Evolutionary conservation across 1,140 invertebrate species (phyloP).

Genomic region (Schmidtea mediterranea): DNA sequence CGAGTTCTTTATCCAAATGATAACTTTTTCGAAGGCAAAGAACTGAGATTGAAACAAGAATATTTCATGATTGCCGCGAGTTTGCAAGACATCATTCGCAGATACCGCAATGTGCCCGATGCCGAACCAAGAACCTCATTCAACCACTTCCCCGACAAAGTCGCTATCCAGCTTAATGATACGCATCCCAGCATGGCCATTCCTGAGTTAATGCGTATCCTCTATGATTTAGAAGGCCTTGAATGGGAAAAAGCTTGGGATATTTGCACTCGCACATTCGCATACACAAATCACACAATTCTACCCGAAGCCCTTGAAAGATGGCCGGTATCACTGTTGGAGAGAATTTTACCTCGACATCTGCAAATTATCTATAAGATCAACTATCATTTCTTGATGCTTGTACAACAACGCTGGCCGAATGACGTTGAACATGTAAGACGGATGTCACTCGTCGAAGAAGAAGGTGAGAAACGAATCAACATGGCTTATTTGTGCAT

Average conservation of each 20-base stretch:
- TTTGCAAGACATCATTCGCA: constrained; percentile 72
- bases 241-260: too few species aligned
- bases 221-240: too few species aligned
- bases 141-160: constrained; percentile 55
- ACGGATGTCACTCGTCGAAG: constrained; percentile 47
- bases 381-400: constrained; percentile 24
- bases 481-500: constrained; percentile 89
- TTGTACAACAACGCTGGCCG: constrained; percentile 46
- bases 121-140: constrained; percentile 61
- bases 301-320: constrained; percentile 90
- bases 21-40: constrained; percentile 75
- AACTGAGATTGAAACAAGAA: constrained; percentile 84
- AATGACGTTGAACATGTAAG: constrained; percentile 57
- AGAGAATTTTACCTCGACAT: constrained; percentile 67
- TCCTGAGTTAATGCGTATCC: constrained; percentile 82
- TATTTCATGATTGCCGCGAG: constrained; percentile 98
- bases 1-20: constrained; percentile 94
- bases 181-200: constrained; percentile 94
- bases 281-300: too few species aligned
- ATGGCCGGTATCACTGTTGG: constrained; percentile 66
- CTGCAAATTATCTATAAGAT: constrained; percentile 93
- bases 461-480: constrained; percentile 60
- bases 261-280: too few species aligned
- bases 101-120: too few species aligned
- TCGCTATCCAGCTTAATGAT: constrained; percentile 92